Base-by-base conservation (phyloP, 2,888 invertebrate genomes). In the Criorhina ranunculi region DNA sequence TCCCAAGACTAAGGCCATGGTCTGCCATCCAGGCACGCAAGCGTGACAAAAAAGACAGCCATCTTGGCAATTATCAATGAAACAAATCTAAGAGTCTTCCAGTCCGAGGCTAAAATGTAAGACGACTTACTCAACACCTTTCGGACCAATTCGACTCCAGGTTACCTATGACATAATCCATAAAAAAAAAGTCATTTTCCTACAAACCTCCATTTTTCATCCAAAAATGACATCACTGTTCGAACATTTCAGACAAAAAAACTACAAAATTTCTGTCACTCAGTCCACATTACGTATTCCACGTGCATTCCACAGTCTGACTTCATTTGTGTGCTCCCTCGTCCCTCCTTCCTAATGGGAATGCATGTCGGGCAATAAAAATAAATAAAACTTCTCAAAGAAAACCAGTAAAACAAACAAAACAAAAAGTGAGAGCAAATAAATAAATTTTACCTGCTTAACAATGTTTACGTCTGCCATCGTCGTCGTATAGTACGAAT, bases 151-250 rank as follows among this genome's bases (percentile, higher is more conserved):
- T n/a, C n/a, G n/a, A n/a, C n/a, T n/a, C n/a, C n/a, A n/a, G n/a
- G n/a, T n/a, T n/a, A n/a, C n/a, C n/a, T n/a, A n/a, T 24, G 24
- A 24, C 24, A 4, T 24, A 24, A 24, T 24, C 24, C 24, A 24
- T n/a, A n/a, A n/a, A n/a, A n/a, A n/a, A n/a, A n/a, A n/a, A n/a
- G n/a, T 24, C 24, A 24, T 4, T 24, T 24, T 4, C 24, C 24
- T 24, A 24, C 24, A 24, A 4, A 24, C 24, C 24, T 51, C 29
- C 7, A 35, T 17, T 6, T 55, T 11, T 35, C 31, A 24, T 40
- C 4, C n/a, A 11, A 35, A n/a, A 66, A 24, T 51, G 66, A 66
- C 66, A 51, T 66, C 66, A 66, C 51, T 51, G 15, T 8, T 37
- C n/a, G n/a, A n/a, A 12, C 40, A 49, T 35, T 64, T 33, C 37